Evolutionary conservation across 2,888 invertebrate species (phyloP).

Genomic region (Tanypteryx hageni): DNA sequence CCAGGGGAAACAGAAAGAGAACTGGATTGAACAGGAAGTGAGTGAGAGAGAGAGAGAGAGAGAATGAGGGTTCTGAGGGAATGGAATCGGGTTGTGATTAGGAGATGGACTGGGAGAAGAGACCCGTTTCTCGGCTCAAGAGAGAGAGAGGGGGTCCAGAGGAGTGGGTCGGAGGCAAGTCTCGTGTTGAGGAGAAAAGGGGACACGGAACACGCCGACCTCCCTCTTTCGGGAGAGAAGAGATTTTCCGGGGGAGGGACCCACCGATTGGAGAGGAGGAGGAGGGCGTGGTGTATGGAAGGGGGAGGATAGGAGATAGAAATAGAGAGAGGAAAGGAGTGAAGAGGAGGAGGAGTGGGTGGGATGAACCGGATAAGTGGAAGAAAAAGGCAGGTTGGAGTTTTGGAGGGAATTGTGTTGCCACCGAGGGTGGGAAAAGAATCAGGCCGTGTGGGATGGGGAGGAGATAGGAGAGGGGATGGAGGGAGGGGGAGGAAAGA

Average conservation of each 20-base stretch:
- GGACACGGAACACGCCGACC: not conserved
- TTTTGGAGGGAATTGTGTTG: constrained; percentile 38
- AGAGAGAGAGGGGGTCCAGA: not conserved
- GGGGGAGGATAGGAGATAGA: not conserved
- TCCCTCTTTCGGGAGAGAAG: not conserved
- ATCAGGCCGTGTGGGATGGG: constrained; percentile 19
- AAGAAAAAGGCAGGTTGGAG: not conserved
- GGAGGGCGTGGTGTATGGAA: not conserved
- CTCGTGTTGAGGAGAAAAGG: not conserved
- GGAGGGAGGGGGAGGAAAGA: not conserved
- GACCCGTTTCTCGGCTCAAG: not conserved
- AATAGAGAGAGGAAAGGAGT: not conserved
- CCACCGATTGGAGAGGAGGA: not conserved
- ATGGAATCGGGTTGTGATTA: constrained; percentile 48
- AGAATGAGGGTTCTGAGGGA: not conserved
- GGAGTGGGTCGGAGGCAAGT: not conserved
- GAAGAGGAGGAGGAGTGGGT: not conserved
- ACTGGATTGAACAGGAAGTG: not conserved
- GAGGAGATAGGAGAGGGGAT: not conserved
- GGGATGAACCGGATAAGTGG: constrained; percentile 4
- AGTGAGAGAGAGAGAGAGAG: not conserved
- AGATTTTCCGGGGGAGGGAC: not conserved
- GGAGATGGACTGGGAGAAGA: constrained; percentile 20
- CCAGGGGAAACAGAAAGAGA: not conserved
- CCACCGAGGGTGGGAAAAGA: constrained; percentile 56